Conservation (phyloP, 2,113 vertebrate genomes). For the Jaculus jaculus region DNA sequence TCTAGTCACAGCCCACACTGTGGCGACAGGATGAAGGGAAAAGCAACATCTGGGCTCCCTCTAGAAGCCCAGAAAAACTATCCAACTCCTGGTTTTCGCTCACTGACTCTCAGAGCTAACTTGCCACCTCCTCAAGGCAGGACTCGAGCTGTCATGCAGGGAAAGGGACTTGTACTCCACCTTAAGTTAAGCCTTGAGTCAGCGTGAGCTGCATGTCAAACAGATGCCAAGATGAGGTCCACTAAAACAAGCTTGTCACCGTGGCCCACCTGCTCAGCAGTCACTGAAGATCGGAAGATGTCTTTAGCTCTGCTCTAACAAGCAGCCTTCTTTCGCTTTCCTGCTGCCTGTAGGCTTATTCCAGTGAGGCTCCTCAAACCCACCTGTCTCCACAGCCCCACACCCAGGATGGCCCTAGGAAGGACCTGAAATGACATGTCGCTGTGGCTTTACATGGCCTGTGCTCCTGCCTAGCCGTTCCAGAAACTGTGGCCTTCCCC, state of each 20-base stretch:
- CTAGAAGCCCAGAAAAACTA: neutral
- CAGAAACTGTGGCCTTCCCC: neutral
- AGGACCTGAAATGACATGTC: neutral
- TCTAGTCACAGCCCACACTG: neutral
- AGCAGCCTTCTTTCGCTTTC: neutral
- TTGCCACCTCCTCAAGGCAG: neutral
- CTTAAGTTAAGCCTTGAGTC: neutral
- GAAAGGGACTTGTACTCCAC: neutral
- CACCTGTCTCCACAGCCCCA: neutral
- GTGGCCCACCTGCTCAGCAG: neutral
- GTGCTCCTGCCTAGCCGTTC: neutral
- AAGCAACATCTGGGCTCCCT: neutral
- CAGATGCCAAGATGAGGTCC: neutral
- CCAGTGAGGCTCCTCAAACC: neutral
- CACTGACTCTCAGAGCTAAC: neutral
- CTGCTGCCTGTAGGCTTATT: neutral
- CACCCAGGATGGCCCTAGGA: neutral
- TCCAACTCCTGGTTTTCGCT: neutral
- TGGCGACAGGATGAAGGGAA: neutral
- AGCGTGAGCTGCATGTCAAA: neutral
- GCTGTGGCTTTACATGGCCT: neutral
- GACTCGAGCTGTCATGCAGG: neutral
- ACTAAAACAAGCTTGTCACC: neutral
- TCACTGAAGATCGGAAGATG: neutral
- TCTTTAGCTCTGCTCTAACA: neutral